A percentile compares a stretch with the other conserved stretches of the same genome.
These are phyloP conservation scores for Dreissena polymorpha DNA, from an alignment of 1,140 invertebrate species.

Conservation along the genomic window DNA sequence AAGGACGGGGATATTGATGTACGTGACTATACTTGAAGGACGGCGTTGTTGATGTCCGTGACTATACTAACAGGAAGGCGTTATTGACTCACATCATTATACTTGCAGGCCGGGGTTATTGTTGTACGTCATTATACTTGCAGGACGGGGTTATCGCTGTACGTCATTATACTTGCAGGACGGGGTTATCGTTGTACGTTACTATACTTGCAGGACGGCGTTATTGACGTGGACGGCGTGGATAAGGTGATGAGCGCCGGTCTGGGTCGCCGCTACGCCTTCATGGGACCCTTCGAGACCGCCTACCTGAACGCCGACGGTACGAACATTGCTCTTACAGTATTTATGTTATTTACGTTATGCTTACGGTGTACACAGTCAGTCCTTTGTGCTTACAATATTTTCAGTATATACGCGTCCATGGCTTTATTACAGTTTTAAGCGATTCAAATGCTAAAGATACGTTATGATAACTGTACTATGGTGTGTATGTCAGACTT, in stretches of 20 bases:
- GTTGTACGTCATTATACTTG: no score
- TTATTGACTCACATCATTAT: no score
- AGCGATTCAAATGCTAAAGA: neutral
- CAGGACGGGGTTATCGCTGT: no score
- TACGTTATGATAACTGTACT: no score
- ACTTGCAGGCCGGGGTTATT: no score
- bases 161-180: no score
- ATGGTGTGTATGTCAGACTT: neutral
- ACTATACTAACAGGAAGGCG: no score
- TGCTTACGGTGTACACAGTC: neutral
- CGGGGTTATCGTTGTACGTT: no score
- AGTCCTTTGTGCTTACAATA: neutral
- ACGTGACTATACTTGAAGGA: no score
- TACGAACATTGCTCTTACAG: conserved; percentile 52
- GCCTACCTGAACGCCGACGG: conserved; percentile 92
- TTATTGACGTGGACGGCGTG: conserved; percentile 92
- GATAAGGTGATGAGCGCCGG: conserved; percentile 97
- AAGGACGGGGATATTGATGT: no score
- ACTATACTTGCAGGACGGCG: conserved; percentile 80
- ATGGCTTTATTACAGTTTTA: neutral
- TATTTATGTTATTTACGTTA: neutral
- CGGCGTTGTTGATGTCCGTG: no score
- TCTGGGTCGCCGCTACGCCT: conserved; percentile 96
- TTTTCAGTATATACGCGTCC: neutral
- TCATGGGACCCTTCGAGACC: conserved; percentile 95